Base-by-base conservation (phyloP, 2,113 vertebrate species). In the Sebastes fasciatus region DNA sequence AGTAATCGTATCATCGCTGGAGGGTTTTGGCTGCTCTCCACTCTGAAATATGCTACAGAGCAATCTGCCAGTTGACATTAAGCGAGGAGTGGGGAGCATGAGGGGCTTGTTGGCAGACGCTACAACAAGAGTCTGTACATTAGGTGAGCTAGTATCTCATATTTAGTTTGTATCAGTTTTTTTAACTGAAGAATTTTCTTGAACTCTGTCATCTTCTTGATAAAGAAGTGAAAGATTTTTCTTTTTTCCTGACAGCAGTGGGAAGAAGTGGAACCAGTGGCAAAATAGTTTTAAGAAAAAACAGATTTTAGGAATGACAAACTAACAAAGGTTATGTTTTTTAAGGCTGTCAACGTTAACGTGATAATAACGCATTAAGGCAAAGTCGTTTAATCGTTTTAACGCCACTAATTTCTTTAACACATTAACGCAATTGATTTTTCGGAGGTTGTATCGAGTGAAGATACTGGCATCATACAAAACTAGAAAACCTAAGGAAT, bases 21-120 rank as follows among this genome's bases (percentile, higher is more conserved):
- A 80, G n/a, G 55, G 1, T 62, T 77, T 57, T 78, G 64, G 77
- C 74, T 80, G 69, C 34, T 23, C 34, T 71, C 67, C 58, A 72
- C 26, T 65, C 19, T 60, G 43, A 76, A 78, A 77, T 74, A 82
- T 48, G 42, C 64, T 40, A 51, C 49, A 74, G 19, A 68, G 11
- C n/a, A 55, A 79, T 64, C n/a, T 74, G 48, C 16, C 55, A 87
- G 11, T 58, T 70, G 69, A 26, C 55, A 66, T 45, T 19, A 57
- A 54, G 66, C 1, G 10, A 63, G 42, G 65, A 70, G 10, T 12
- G 26, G 14, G 34, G 65, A 14, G 5, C 16, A 55, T 34, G 12
- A 69, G 8, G 9, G 6, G 46, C 19, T 64, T 55, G 9, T 42
- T 77, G 58, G 74, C 67, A 83, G 48, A 34, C 12, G 3, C 49